Conservation (phyloP, 2,113 vertebrate species). For the Otolemur garnettii region DNA sequence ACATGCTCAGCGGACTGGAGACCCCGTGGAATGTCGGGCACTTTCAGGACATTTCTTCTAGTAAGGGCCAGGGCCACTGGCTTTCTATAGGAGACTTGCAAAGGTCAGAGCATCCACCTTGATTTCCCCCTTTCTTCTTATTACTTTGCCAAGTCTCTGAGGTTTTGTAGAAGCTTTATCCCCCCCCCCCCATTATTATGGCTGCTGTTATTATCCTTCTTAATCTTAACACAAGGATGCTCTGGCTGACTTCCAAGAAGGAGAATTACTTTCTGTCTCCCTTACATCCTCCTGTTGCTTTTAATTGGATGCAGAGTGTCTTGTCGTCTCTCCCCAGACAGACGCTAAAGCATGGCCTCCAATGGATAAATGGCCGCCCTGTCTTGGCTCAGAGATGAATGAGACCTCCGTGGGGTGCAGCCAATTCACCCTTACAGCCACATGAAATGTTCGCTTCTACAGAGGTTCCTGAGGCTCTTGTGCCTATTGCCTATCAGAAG, state of each 20-base stretch:
- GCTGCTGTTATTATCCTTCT: conserved; percentile 78
- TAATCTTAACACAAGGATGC: conserved; percentile 66
- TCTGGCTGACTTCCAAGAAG: conserved; percentile 76
- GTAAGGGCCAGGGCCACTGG: background rate
- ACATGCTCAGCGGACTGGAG: background rate
- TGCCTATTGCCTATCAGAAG: background rate
- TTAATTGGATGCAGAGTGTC: conserved; percentile 70
- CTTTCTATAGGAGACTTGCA: conserved; percentile 32
- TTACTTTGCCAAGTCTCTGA: conserved; percentile 58
- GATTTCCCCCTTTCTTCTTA: conserved; percentile 7
- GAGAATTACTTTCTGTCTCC: conserved; percentile 74
- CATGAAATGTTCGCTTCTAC: background rate
- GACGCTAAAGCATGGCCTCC: background rate
- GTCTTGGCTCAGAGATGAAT: conserved; percentile 17
- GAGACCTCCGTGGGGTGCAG: background rate
- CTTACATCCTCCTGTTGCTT: conserved; percentile 71
- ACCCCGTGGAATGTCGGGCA: background rate
- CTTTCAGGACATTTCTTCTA: conserved; percentile 30
- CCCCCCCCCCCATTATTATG: conserved; percentile 18
- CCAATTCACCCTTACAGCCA: background rate
- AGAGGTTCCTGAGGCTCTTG: background rate
- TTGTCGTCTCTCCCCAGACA: conserved; percentile 43
- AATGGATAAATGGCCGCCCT: background rate
- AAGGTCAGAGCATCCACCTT: conserved; percentile 65
- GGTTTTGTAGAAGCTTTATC: conserved; percentile 53